Evolutionary conservation across 2,113 vertebrate species (phyloP), one percentile per base, ranked within the genome.

Genomic region (Murina feae): DNA sequence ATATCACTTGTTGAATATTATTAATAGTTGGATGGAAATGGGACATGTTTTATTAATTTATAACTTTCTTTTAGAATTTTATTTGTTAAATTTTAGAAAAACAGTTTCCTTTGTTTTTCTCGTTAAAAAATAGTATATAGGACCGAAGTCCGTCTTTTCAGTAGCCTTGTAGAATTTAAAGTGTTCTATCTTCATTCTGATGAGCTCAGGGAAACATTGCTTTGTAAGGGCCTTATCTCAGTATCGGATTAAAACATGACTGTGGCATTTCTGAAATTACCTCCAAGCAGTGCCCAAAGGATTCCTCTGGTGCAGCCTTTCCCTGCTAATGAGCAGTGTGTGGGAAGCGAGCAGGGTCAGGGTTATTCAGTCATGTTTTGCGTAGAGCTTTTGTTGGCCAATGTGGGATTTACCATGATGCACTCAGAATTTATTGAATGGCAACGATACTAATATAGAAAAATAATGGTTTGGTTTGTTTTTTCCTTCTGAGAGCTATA

Each of bases 181-280:
- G 42, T 32, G 66, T 42, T 93, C 63, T 66, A 0, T 86, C 82
- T 86, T 95, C 76, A 82, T 94, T 89, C 83, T 91, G 86, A 86
- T 89, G 84, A 96, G 80, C 91, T 71, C 87, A 80, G 78, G 84
- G 78, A 95, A 96, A 82, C 96, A 35, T 89, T 93, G 71, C 68
- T 65, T 96, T 92, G 10, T 60, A 94, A 95, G 16, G 94, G 37
- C 58, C n/a, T 88, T 53, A 85, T 83, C 84, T 90, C 42, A 35
- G 30, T 91, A 78, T 66, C 71, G 23, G 83, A 71, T 90, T 91
- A 92, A 94, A 95, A 93, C 68, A 88, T 60, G 90, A 92, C 9
- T 49, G 63, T 96, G 95, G 78, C 63, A 92, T 94, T 96, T 89
- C 91, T 89, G 82, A 94, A 94, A 94, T 93, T 75, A 96, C 68